Base-by-base conservation (phyloP, 2,797 vertebrate genomes). In the Myotis myotis region DNA sequence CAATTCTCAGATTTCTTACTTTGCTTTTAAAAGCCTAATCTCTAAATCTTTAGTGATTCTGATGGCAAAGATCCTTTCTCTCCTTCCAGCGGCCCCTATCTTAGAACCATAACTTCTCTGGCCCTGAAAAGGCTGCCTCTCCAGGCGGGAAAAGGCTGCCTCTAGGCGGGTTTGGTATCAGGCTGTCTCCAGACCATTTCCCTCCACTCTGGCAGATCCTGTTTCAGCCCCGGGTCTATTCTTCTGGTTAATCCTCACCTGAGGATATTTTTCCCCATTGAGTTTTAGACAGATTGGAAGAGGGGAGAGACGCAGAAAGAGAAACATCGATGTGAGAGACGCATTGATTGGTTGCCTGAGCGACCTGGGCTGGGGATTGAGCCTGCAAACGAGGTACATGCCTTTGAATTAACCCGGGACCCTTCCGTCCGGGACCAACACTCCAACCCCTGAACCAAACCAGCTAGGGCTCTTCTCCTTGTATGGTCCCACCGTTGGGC, bases 21-120 rank as follows among this genome's bases (percentile, higher is more conserved):
- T 94, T 76, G 22, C 72, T 90, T 91, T 91, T 51, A 62, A 89
- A 86, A 53, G 38, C 83, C 28, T 36, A 83, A 71, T 47, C 47
- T 22, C 41, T n/a, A 80, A 60, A 68, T 66, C 79, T 94, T 91
- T 19, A 66, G 76, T 8, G 6, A 85, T 85, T 82, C 82, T 83
- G 53, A 93, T 49, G 9, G 11, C 74, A 66, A 86, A 60, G 75
- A 66, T 60, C 22, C 23, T 82, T 91, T 85, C 33, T 70, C 25
- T 57, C 49, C 25, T 76, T 13, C 33, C 76, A 68, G 11, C 2
- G 30, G 38, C 44, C 11, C 23, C 38, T 76, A 38, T 82, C 68
- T 89, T 70, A 75, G 66, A 81, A 51, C 57, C 55, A 47, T 5
- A 44, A 19, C 22, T 49, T 64, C 23, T 70, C 17, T 41, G 53